These are phyloP conservation scores for Adelosebastes latens DNA, from an alignment of 2,797 vertebrate genomes.

Conservation along the genomic window DNA sequence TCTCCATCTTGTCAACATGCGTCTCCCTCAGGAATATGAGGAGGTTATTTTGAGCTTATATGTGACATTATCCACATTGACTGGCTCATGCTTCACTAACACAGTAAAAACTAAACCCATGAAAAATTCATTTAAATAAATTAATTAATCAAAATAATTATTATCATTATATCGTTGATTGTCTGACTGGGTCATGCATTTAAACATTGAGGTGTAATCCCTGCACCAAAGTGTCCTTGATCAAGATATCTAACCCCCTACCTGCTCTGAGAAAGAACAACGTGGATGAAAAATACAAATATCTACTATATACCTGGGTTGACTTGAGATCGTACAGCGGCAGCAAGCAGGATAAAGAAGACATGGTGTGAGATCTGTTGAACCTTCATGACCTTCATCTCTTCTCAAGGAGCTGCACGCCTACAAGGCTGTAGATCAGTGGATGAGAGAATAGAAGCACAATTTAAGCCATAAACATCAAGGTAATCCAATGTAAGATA, in stretches of 20 bases:
- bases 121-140: not conserved
- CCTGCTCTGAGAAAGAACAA: not conserved
- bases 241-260: not conserved
- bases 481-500: not conserved
- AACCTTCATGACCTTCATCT: constrained; percentile 58
- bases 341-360: constrained; percentile 64
- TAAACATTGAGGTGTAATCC: not conserved
- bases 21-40: constrained; percentile 32
- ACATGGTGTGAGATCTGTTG: constrained; percentile 41
- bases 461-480: not conserved
- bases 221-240: not conserved
- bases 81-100: not conserved
- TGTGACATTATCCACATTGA: constrained; percentile 7
- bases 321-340: constrained; percentile 74
- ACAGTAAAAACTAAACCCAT: not conserved
- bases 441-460: not conserved
- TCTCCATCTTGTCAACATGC: constrained; percentile 52
- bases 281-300: not conserved
- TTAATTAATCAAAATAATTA: too few relatives aligned
- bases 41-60: constrained; percentile 40
- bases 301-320: constrained; percentile 78
- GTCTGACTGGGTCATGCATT: too few relatives aligned
- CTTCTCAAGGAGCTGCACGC: constrained; percentile 27
- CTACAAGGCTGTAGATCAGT: constrained; percentile 38
- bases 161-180: not conserved